Percentiles rank a stretch among this genome's conserved stretches.
These are phyloP conservation scores for Mormyrops attenuatus DNA, from an alignment of 2,797 vertebrate genomes.

Conservation along the genomic window DNA sequence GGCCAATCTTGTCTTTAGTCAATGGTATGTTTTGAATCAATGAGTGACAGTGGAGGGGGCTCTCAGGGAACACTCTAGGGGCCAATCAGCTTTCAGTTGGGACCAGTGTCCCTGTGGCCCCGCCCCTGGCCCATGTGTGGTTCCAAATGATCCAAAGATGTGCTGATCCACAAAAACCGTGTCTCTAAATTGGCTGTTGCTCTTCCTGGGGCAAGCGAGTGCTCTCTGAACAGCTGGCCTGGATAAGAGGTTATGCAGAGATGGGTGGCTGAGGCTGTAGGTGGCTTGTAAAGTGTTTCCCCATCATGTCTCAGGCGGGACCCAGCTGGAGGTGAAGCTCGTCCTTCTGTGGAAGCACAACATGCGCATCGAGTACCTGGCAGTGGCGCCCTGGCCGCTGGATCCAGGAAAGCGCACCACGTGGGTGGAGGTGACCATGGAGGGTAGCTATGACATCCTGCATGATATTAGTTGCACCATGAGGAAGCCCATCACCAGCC, in stretches of 20 bases:
- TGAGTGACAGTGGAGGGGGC: neutral
- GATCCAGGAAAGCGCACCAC: constrained; percentile 76
- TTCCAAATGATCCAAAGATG: neutral
- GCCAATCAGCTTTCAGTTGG: neutral
- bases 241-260: neutral
- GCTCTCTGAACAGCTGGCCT: neutral
- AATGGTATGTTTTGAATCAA: neutral
- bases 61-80: neutral
- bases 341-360: constrained; percentile 97
- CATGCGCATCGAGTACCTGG: constrained; percentile 95
- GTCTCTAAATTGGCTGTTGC: neutral
- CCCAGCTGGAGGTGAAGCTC: constrained; percentile 90
- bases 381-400: constrained; percentile 83
- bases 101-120: neutral
- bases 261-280: neutral
- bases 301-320: constrained; percentile 64
- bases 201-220: neutral
- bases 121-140: neutral
- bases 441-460: constrained; percentile 95
- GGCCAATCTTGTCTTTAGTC: neutral
- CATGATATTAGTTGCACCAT: constrained; percentile 97
- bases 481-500: constrained; percentile 91
- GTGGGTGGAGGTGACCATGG: constrained; percentile 93
- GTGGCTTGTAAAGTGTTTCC: neutral
- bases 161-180: neutral